phyloP scores from a whole-genome alignment of 2,888 invertebrate species.

The Mimachlamys varia region DNA sequence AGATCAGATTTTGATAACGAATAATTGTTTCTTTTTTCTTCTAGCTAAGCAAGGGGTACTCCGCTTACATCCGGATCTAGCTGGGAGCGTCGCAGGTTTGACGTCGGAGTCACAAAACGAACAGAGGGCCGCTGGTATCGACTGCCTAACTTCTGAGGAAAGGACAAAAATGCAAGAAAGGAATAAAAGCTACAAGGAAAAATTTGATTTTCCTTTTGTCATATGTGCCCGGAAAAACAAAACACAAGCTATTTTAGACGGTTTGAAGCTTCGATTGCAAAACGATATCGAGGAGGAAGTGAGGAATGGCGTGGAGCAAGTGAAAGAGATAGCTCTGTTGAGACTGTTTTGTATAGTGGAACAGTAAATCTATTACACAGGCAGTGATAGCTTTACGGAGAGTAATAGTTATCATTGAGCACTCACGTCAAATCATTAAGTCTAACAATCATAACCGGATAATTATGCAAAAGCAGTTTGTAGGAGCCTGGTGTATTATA shows the following conservation, averaged over 20 bases:
- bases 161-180: slow-evolving; percentile 51
- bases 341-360: slow-evolving; percentile 60
- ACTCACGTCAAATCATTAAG: too few relatives aligned
- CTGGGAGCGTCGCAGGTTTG: slow-evolving; percentile 62
- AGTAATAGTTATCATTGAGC: too few relatives aligned
- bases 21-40: slow-evolving; percentile 35
- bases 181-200: slow-evolving; percentile 62
- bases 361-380: background rate
- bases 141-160: slow-evolving; percentile 58
- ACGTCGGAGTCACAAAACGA: slow-evolving; percentile 64
- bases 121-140: slow-evolving; percentile 63
- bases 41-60: slow-evolving; percentile 68
- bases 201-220: slow-evolving; percentile 72
- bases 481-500: too few relatives aligned
- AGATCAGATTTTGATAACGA: too few relatives aligned
- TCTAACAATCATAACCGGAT: too few relatives aligned
- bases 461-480: too few relatives aligned
- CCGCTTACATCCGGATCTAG: slow-evolving; percentile 69
- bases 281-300: slow-evolving; percentile 59
- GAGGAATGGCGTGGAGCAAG: slow-evolving; percentile 63
- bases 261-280: slow-evolving; percentile 57
- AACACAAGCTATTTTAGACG: slow-evolving; percentile 65
- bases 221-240: slow-evolving; percentile 70
- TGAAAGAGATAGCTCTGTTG: slow-evolving; percentile 67
- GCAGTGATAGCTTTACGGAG: too few relatives aligned